Conservation (phyloP, 2,797 vertebrate species). For the Petrocephalus schoutedeni region DNA sequence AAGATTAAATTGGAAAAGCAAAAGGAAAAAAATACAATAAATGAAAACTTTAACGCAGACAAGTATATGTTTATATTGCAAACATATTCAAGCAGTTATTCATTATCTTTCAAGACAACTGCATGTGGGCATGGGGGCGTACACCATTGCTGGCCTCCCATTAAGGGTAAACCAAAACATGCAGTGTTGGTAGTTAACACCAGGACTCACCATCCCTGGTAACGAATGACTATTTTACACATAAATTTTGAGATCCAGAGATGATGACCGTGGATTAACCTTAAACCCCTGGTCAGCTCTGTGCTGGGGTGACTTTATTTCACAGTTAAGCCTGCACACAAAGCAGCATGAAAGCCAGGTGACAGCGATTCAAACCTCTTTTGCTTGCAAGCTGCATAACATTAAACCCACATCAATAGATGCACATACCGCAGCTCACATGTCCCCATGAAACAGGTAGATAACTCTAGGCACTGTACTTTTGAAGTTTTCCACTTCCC, state of each 20-base stretch:
- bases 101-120: background rate
- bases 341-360: background rate
- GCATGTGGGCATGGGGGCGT: background rate
- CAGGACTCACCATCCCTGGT: background rate
- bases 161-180: background rate
- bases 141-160: background rate
- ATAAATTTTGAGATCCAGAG: background rate
- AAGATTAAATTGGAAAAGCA: background rate
- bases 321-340: background rate
- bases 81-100: background rate
- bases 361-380: background rate
- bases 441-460: background rate
- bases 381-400: background rate
- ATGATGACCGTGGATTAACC: background rate
- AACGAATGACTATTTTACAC: background rate
- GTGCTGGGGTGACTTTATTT: background rate
- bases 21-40: background rate
- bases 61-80: background rate
- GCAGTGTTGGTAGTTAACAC: background rate
- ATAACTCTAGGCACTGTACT: background rate
- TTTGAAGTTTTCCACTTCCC: background rate
- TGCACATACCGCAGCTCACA: background rate
- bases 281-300: background rate
- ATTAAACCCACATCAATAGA: slow-evolving; percentile 10
- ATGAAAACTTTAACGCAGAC: background rate